Evolutionary conservation across 1,140 invertebrate genomes (phyloP).

Genomic region (Tetramorium alpestre): DNA sequence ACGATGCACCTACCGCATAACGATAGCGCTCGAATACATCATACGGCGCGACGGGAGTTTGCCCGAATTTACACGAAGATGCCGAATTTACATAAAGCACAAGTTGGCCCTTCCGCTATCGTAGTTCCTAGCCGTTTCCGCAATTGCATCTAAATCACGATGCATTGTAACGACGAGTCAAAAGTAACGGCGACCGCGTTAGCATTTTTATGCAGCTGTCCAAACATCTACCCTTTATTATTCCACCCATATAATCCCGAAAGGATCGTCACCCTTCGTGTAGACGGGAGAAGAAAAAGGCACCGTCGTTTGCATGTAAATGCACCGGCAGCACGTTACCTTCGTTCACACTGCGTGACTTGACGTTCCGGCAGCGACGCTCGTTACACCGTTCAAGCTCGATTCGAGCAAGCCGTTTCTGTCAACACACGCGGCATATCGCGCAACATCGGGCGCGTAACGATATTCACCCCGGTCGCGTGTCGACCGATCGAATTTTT

Average conservation of each 20-base stretch:
- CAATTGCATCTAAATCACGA: slow-evolving; percentile 31
- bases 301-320: slow-evolving; percentile 47
- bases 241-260: background rate
- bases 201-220: background rate
- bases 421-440: slow-evolving; percentile 26
- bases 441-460: slow-evolving; percentile 14
- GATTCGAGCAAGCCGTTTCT: slow-evolving; percentile 40
- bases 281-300: background rate
- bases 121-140: background rate
- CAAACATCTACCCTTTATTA: slow-evolving; percentile 8
- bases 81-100: slow-evolving; percentile 45
- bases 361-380: slow-evolving; percentile 22
- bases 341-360: slow-evolving; percentile 38
- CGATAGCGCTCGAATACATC: slow-evolving; percentile 39
- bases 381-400: slow-evolving; percentile 50
- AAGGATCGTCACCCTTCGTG: slow-evolving; percentile 16
- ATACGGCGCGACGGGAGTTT: slow-evolving; percentile 24
- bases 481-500: slow-evolving; percentile 53
- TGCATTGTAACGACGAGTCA: background rate
- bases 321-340: slow-evolving; percentile 26
- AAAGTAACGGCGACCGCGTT: background rate
- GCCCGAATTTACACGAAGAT: slow-evolving; percentile 40
- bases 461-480: slow-evolving; percentile 32
- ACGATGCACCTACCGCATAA: slow-evolving; percentile 28
- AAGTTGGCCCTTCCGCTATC: slow-evolving; percentile 2